Evolutionary conservation across 1,140 invertebrate genomes (phyloP).

Genomic region (Leptopilina clavipes): DNA sequence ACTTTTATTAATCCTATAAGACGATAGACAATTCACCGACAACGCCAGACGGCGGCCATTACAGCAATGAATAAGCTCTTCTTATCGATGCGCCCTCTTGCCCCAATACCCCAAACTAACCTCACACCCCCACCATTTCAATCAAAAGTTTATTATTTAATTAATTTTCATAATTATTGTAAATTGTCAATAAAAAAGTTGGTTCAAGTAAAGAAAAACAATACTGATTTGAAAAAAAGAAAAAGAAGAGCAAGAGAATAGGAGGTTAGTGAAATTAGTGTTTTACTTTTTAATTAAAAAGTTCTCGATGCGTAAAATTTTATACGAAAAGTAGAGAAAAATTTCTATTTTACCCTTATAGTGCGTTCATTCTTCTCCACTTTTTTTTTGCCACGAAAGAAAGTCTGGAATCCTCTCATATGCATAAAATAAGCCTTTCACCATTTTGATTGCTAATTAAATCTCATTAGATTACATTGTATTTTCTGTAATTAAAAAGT

Average conservation of each 20-base stretch:
- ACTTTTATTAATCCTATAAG: slow-evolving; percentile 1
- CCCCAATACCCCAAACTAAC: slow-evolving; percentile 41
- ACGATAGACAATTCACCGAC: slow-evolving; percentile 52
- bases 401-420: slow-evolving; percentile 67
- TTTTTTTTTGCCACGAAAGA: slow-evolving; percentile 58
- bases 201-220: too few species aligned
- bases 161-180: too few species aligned
- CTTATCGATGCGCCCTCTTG: slow-evolving; percentile 51
- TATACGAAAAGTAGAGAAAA: slow-evolving; percentile 52
- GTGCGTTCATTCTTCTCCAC: slow-evolving; percentile 48
- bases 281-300: slow-evolving; percentile 41
- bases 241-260: too few species aligned
- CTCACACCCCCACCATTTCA: slow-evolving; percentile 26
- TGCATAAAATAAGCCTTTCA: slow-evolving; percentile 61
- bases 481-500: not conserved
- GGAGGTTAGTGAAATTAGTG: slow-evolving; percentile 48
- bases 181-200: too few species aligned
- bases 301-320: slow-evolving; percentile 43
- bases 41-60: slow-evolving; percentile 72
- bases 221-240: not conserved
- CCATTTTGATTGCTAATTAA: slow-evolving; percentile 57
- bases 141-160: not conserved
- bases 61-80: slow-evolving; percentile 61
- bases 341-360: slow-evolving; percentile 57
- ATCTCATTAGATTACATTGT: slow-evolving; percentile 20